These are phyloP conservation scores for Amphiprion clarkii DNA, from an alignment of 2,797 vertebrate species.

Conservation along the genomic window DNA sequence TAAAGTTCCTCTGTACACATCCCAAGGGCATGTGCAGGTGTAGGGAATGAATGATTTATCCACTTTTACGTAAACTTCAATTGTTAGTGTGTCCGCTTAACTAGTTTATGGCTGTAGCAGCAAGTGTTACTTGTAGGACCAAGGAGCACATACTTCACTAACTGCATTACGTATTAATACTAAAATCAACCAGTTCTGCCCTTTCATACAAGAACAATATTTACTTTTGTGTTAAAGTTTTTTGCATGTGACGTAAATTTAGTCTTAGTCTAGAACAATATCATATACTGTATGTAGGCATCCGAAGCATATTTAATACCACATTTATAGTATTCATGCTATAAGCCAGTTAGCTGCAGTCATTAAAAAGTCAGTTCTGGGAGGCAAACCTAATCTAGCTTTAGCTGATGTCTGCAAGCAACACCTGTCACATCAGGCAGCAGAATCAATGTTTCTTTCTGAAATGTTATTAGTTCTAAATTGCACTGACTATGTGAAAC, in stretches of 20 bases:
- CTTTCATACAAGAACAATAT: neutral
- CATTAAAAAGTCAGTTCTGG: neutral
- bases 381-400: neutral
- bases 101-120: neutral
- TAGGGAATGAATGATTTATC: neutral
- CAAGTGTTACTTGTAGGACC: neutral
- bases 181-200: neutral
- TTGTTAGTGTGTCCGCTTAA: neutral
- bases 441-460: neutral
- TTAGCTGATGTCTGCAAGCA: neutral
- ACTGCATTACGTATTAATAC: neutral
- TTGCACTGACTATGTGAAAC: neutral
- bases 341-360: neutral
- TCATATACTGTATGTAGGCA: neutral
- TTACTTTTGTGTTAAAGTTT: neutral
- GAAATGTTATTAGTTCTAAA: slow-evolving; percentile 1
- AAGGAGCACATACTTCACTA: neutral
- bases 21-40: neutral
- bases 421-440: neutral
- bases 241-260: neutral
- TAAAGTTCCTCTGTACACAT: neutral
- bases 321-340: neutral
- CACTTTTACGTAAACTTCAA: neutral
- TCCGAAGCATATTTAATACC: neutral
- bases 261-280: neutral